Evolutionary conservation across 2,888 invertebrate genomes (phyloP), one percentile per base, ranked within the genome.

Genomic region (Drosophila rellima): DNA sequence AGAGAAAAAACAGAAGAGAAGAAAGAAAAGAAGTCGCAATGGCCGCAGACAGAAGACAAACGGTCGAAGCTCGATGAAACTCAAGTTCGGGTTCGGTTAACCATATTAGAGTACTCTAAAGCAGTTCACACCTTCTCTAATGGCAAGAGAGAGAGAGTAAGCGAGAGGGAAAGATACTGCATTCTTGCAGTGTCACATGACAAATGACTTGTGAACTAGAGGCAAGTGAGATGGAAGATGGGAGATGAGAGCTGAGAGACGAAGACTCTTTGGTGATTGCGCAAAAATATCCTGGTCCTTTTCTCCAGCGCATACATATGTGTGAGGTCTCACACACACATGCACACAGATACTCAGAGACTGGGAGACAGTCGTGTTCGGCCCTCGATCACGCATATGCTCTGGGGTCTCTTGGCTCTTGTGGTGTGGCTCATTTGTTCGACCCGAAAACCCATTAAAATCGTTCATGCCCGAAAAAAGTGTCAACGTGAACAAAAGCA

Each of bases 401-500:
- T 64, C 61, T 65, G 29, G 39, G 63, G 48, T 48, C 50, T 47
- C 45, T 50, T 42, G 54, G 17, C 23, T 47, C 62, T 64, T 68
- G 57, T 45, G 63, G 57, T 61, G 66, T 88, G 77, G 82, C 87
- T 82, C 78, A 81, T 85, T 88, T 88, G 85, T 84, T 83, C 83
- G 63, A 45, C 72, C 74, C 54, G 78, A 69, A 82, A 80, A 82
- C 88, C 90, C 90, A 90, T 88, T 83, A 90, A 90, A 90, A 81
- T 89, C 90, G 90, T 91, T 90, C 91, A 91, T 90, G 91, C 91
- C 92, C 92, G 89, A 91, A 90, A 90, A 91, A 92, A 91, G 91
- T 92, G 92, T 92, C 92, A 92, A 92, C 92, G 90, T 87, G 3
- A 91, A 92, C 92, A 92, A 92, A 92, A 91, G 90, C 90, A 91